phyloP scores from a whole-genome alignment of 2,888 invertebrate species.

The Byasa hedistus region DNA sequence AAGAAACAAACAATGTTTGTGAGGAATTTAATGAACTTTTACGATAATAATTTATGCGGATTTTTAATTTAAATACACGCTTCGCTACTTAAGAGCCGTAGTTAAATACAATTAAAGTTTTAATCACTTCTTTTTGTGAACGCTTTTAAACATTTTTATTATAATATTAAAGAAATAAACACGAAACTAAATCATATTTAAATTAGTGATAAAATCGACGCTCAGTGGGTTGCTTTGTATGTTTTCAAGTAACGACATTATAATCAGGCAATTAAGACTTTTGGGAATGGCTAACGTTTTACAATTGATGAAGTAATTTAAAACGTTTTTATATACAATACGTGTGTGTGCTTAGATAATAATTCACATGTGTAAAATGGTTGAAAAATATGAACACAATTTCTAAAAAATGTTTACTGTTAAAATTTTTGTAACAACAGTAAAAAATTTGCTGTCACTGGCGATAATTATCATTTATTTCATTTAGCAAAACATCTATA shows the following conservation, averaged over 20 bases:
- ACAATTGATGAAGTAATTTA: neutral
- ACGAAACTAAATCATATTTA: constrained; percentile 30
- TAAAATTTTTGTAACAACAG: too few relatives aligned
- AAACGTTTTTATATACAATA: neutral
- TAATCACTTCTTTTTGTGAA: constrained; percentile 16
- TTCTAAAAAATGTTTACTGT: too few relatives aligned
- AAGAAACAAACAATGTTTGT: constrained; percentile 6
- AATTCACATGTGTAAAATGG: neutral
- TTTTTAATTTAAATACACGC: constrained; percentile 26
- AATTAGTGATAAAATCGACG: constrained; percentile 25
- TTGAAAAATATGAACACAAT: neutral
- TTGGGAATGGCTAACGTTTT: constrained; percentile 7
- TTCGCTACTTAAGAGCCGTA: constrained; percentile 26
- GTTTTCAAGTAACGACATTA: constrained; percentile 12
- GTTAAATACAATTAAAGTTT: constrained; percentile 29
- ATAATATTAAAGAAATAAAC: constrained; percentile 25
- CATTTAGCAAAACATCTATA: too few relatives aligned
- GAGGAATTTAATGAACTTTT: constrained; percentile 20
- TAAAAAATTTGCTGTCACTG: too few relatives aligned
- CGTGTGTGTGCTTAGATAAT: neutral
- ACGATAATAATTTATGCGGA: constrained; percentile 25
- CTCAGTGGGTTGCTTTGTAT: constrained; percentile 23
- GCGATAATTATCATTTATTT: too few relatives aligned
- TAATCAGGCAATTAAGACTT: constrained; percentile 14
- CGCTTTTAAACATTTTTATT: constrained; percentile 27